Evolutionary conservation across 2,797 vertebrate species (phyloP).

Genomic region (Graptemys geographica): DNA sequence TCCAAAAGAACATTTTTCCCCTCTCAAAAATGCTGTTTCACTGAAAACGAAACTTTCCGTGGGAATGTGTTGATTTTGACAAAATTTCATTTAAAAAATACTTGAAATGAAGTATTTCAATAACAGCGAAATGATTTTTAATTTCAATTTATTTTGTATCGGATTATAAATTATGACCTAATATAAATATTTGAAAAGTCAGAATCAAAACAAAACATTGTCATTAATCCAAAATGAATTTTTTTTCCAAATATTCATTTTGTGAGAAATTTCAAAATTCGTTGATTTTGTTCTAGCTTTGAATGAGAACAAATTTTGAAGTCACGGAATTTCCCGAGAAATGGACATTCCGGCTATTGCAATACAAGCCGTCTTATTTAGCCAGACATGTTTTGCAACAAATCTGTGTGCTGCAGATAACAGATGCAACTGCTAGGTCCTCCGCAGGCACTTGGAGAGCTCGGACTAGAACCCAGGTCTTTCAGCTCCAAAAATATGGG

Average conservation of each 20-base stretch:
- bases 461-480: not conserved
- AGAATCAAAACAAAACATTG: not conserved
- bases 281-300: not conserved
- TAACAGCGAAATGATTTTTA: not conserved
- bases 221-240: not conserved
- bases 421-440: no score
- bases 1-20: not conserved
- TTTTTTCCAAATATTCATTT: not conserved
- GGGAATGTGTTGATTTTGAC: not conserved
- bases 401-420: not conserved
- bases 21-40: not conserved
- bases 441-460: not conserved
- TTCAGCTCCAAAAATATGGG: not conserved
- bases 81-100: not conserved
- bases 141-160: not conserved
- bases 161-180: not conserved
- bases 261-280: not conserved
- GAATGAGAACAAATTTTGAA: not conserved
- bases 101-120: not conserved
- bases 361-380: not conserved
- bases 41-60: not conserved
- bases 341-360: not conserved
- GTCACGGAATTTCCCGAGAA: not conserved
- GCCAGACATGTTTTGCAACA: not conserved
- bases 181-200: not conserved